phyloP scores from a whole-genome alignment of 1,140 invertebrate genomes.

The Drosophila orena region DNA sequence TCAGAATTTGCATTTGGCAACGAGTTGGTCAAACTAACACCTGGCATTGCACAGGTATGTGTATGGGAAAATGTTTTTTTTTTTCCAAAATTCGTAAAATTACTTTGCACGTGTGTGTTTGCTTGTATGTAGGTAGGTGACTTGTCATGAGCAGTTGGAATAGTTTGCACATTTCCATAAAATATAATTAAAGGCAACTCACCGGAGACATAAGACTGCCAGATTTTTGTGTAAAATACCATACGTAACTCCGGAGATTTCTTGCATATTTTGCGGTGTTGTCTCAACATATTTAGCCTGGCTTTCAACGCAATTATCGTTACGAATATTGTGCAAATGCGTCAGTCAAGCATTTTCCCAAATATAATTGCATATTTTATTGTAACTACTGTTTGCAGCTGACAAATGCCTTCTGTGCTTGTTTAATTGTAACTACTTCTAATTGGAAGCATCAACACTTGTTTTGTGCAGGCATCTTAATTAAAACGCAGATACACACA shows the following conservation, averaged over 20 bases:
- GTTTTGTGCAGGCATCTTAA: constrained; percentile 46
- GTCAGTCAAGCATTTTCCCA: constrained; percentile 23
- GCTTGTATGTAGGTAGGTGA: constrained; percentile 30
- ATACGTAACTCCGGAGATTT: constrained; percentile 48
- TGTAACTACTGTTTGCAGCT: constrained; percentile 41
- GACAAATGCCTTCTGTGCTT: constrained; percentile 59
- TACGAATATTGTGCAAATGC: constrained; percentile 65
- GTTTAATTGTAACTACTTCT: constrained; percentile 46
- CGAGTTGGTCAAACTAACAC: constrained; percentile 53
- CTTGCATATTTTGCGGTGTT: constrained; percentile 67
- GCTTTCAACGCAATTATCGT: constrained; percentile 69
- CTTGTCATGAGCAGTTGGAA: constrained; percentile 50
- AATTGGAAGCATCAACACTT: constrained; percentile 63
- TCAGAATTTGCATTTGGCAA: constrained; percentile 49
- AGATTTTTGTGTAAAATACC: constrained; percentile 43
- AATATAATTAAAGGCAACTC: constrained; percentile 80
- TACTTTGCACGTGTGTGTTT: constrained; percentile 7
- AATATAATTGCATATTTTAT: constrained; percentile 70
- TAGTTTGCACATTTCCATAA: constrained; percentile 59
- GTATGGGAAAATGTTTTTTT: constrained; percentile 10
- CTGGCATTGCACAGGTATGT: constrained; percentile 22
- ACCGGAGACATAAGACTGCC: constrained; percentile 10
- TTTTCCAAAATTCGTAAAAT: constrained; percentile 24
- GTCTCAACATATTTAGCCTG: constrained; percentile 59
- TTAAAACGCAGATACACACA: constrained; percentile 20